These are phyloP conservation scores for Lota lota DNA, from an alignment of 2,113 vertebrate species.

Conservation along the genomic window DNA sequence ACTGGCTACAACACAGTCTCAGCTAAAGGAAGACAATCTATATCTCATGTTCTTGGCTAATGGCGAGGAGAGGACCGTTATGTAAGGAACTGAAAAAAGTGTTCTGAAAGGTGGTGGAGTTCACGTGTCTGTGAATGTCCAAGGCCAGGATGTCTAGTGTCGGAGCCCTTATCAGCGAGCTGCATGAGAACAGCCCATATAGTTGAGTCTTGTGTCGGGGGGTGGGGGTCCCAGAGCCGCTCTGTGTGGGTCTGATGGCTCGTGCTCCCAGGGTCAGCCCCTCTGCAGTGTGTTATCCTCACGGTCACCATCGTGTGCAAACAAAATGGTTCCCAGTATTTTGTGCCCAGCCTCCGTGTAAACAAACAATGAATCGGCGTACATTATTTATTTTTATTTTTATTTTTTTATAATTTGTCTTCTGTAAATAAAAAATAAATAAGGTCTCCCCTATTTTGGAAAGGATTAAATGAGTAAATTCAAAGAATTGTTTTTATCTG, in stretches of 20 bases:
- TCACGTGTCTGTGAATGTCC: constrained; percentile 76
- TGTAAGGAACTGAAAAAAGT: too few relatives aligned
- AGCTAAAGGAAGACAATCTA: too few relatives aligned
- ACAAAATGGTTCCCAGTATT: constrained; percentile 35
- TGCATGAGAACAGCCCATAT: constrained; percentile 40
- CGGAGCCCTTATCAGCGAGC: constrained; percentile 48
- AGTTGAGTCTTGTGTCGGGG: constrained; percentile 36
- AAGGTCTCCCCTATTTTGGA: background rate
- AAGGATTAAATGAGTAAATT: background rate
- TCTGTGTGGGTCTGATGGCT: constrained; percentile 38
- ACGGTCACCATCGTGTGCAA: constrained; percentile 29
- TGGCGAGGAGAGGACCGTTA: background rate
- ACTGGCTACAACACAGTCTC: background rate
- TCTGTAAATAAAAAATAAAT: background rate
- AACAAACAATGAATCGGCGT: constrained; percentile 17
- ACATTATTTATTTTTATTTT: background rate
- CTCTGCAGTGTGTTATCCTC: constrained; percentile 18
- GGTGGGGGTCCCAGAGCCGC: constrained; percentile 13
- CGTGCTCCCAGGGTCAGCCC: constrained; percentile 39
- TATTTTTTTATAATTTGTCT: background rate
- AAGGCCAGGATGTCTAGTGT: constrained; percentile 44
- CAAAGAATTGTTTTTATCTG: background rate
- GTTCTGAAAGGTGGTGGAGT: too few relatives aligned
- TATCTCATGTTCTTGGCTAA: constrained; percentile 27
- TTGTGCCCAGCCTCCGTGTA: constrained; percentile 13